These are phyloP conservation scores for Junonia oenone DNA, from an alignment of 2,888 invertebrate genomes.

Conservation along the genomic window DNA sequence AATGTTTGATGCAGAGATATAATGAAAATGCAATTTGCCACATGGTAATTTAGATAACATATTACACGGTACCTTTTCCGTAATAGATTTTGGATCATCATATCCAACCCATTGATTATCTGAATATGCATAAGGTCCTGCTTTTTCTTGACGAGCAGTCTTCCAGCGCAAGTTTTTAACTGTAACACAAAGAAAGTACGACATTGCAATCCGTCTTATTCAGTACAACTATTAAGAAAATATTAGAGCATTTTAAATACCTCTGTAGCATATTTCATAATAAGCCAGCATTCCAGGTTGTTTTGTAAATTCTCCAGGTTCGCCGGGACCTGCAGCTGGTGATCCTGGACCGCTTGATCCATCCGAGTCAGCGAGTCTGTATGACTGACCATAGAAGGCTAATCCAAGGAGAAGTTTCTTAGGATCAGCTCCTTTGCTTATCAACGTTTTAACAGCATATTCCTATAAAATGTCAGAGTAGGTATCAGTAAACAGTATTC, in stretches of 20 bases:
- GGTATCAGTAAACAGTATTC: background rate
- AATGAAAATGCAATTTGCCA: no score
- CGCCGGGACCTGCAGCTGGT: conserved; percentile 85
- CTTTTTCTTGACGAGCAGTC: conserved; percentile 78
- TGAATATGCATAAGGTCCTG: conserved; percentile 88
- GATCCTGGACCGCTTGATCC: conserved; percentile 77
- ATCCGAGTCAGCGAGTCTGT: conserved; percentile 78
- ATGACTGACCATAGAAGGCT: conserved; percentile 94
- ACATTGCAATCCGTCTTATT: no score
- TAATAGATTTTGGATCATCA: conserved; percentile 89
- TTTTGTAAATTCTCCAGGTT: conserved; percentile 88
- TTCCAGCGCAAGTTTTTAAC: conserved; percentile 85
- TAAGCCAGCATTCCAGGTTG: conserved; percentile 94
- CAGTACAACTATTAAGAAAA: no score
- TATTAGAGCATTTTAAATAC: conserved; percentile 35
- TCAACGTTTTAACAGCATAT: conserved; percentile 88
- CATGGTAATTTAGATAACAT: no score
- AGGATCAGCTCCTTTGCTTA: conserved; percentile 85
- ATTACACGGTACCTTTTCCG: conserved; percentile 80
- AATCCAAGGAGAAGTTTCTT: conserved; percentile 89
- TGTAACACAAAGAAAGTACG: conserved; percentile 34
- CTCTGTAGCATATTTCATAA: conserved; percentile 89
- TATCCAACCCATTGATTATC: conserved; percentile 94
- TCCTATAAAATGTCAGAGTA: conserved; percentile 74
- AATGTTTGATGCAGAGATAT: background rate